Evolutionary conservation across 1,140 invertebrate species (phyloP).

Genomic region (Thaumatotibia leucotreta): DNA sequence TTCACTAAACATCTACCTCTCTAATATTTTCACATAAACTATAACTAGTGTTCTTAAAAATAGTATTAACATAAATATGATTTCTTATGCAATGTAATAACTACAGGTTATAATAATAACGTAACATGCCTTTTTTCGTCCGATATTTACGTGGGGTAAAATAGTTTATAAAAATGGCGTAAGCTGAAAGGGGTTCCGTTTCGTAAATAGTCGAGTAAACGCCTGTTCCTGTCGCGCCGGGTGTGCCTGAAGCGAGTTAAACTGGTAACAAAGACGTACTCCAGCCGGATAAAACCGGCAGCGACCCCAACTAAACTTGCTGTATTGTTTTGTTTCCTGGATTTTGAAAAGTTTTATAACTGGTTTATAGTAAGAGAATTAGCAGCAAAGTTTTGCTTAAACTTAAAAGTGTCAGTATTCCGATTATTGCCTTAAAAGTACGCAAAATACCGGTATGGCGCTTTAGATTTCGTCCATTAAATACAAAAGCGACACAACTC

Average conservation of each 20-base stretch:
- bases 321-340: conserved; percentile 3
- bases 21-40: no score
- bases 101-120: background rate
- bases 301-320: conserved; percentile 4
- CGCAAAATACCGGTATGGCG: background rate
- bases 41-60: no score
- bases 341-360: conserved; percentile 6
- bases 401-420: background rate
- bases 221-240: background rate
- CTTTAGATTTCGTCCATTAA: no score
- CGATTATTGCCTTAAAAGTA: background rate
- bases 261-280: conserved; percentile 4
- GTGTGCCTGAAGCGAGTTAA: background rate
- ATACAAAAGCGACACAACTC: no score
- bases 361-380: background rate
- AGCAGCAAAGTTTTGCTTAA: background rate
- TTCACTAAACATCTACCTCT: no score
- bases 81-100: background rate
- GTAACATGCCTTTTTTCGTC: background rate
- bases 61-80: no score
- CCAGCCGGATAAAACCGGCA: conserved; percentile 1
- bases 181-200: background rate
- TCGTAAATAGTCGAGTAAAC: background rate
- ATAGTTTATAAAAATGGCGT: background rate
- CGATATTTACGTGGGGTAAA: background rate